Evolutionary conservation across 2,113 vertebrate species (phyloP).

Genomic region (Silurus glanis): DNA sequence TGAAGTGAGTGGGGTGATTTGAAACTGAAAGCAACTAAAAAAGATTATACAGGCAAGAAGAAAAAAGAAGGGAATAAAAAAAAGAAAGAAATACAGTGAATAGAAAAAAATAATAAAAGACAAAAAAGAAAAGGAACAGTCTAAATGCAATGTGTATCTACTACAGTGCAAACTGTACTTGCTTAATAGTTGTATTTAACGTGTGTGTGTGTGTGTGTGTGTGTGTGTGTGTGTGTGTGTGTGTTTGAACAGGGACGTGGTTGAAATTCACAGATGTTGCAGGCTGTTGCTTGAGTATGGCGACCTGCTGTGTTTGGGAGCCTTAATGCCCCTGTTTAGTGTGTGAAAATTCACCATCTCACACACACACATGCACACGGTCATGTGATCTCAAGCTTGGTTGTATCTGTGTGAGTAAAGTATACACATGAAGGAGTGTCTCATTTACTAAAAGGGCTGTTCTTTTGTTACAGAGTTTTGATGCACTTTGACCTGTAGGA

Average conservation of each 20-base stretch:
- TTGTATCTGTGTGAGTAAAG: conserved; percentile 49
- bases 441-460: neutral
- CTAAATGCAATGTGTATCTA: neutral
- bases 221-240: conserved; percentile 61
- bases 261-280: conserved; percentile 73
- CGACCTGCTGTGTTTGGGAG: conserved; percentile 57
- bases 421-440: neutral
- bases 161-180: conserved; percentile 46
- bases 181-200: conserved; percentile 67
- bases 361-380: conserved; percentile 10
- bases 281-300: conserved; percentile 48
- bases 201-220: conserved; percentile 41
- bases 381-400: conserved; percentile 40
- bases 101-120: neutral
- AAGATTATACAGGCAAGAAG: neutral
- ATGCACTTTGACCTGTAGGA: conserved; percentile 68
- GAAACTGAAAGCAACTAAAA: conserved; percentile 1
- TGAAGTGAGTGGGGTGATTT: neutral
- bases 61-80: neutral
- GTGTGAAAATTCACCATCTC: conserved; percentile 56
- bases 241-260: conserved; percentile 65
- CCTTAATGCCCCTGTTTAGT: conserved; percentile 63
- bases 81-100: neutral
- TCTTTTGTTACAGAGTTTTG: conserved; percentile 60
- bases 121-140: neutral